phyloP scores from a whole-genome alignment of 2,888 invertebrate genomes.

The Drosophila robusta region DNA sequence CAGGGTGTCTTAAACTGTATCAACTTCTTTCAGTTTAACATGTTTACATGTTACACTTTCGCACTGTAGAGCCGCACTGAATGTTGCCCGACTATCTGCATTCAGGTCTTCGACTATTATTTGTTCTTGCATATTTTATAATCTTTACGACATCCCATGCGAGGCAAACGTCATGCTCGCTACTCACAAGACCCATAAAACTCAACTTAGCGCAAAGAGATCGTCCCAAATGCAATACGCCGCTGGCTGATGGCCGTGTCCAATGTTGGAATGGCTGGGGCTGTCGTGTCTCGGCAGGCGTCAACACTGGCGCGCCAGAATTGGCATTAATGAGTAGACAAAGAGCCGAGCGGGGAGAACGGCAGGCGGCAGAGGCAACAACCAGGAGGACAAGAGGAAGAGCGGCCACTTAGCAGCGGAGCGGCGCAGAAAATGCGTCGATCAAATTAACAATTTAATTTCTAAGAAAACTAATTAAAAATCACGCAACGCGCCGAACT shows the following conservation, averaged over 20 bases:
- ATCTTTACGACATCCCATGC: slow-evolving; percentile 27
- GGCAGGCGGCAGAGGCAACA: slow-evolving; percentile 31
- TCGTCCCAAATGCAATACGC: slow-evolving; percentile 25
- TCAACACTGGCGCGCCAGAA: slow-evolving; percentile 79
- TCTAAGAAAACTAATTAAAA: slow-evolving; percentile 84
- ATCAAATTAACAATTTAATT: slow-evolving; percentile 84
- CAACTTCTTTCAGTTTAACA: no score
- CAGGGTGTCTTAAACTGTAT: no score
- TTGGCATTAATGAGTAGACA: slow-evolving; percentile 82
- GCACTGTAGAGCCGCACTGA: no score
- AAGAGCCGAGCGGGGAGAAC: slow-evolving; percentile 45
- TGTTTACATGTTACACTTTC: no score
- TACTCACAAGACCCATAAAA: slow-evolving; percentile 50
- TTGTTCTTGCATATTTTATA: slow-evolving; percentile 21
- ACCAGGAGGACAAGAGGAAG: slow-evolving; percentile 23
- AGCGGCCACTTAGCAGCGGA: slow-evolving; percentile 69
- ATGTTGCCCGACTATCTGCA: slow-evolving; percentile 7
- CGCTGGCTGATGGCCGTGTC: slow-evolving; percentile 41
- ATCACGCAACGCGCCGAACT: slow-evolving; percentile 68
- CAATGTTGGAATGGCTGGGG: slow-evolving; percentile 28
- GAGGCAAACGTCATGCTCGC: slow-evolving; percentile 34
- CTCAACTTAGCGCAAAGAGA: slow-evolving; percentile 24
- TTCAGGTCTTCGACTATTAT: slow-evolving; percentile 6
- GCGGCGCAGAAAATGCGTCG: slow-evolving; percentile 75
- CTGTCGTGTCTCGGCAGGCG: slow-evolving; percentile 61